Evolutionary conservation across 2,113 vertebrate species (phyloP).

Genomic region (Macroglossus sobrinus): DNA sequence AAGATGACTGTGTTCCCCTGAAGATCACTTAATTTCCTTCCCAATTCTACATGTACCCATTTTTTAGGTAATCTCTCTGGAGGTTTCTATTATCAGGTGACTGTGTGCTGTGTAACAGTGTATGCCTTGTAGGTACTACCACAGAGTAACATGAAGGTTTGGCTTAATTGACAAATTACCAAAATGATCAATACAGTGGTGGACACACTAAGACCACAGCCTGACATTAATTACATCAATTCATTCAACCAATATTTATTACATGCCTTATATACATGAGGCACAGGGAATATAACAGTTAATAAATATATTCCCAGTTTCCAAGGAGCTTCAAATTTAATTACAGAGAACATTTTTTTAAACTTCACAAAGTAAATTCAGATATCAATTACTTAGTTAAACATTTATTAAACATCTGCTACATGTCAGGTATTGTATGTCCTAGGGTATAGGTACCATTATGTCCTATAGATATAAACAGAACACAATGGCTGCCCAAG

Average conservation of each 20-base stretch:
- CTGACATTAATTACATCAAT: constrained; percentile 51
- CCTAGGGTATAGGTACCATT: background rate
- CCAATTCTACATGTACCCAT: background rate
- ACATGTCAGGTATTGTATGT: background rate
- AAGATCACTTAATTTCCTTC: background rate
- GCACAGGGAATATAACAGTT: background rate
- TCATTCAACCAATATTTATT: constrained; percentile 46
- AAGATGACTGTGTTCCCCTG: background rate
- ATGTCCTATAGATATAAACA: background rate
- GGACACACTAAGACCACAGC: constrained; percentile 40
- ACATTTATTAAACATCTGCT: constrained; percentile 15
- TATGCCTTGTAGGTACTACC: background rate
- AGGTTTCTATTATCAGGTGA: background rate
- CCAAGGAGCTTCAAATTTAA: constrained; percentile 38
- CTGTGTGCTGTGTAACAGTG: background rate
- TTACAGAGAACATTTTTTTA: constrained; percentile 24
- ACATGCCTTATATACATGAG: constrained; percentile 3
- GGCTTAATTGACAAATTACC: constrained; percentile 47
- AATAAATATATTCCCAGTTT: constrained; percentile 8
- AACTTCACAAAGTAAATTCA: constrained; percentile 37
- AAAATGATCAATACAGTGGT: constrained; percentile 45
- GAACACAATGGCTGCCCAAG: background rate
- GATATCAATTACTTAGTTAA: constrained; percentile 15
- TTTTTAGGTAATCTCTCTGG: constrained; percentile 12
- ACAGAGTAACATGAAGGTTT: constrained; percentile 6